Conservation (phyloP, 2,113 vertebrate species). For the Otus sunia region DNA sequence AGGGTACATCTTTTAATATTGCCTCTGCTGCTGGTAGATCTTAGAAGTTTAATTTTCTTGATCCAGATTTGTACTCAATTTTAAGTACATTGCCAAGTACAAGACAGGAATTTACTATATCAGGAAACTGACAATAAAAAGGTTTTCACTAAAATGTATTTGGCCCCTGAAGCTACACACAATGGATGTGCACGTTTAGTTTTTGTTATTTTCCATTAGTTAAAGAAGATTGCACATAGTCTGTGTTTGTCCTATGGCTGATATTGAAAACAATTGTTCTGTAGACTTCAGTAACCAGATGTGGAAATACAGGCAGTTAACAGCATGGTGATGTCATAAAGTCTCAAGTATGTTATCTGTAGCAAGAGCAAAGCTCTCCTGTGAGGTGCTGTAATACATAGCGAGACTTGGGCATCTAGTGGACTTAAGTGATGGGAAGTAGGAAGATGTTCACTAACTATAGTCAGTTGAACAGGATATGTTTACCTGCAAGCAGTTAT, state of each 20-base stretch:
- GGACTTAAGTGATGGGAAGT: conserved; percentile 35
- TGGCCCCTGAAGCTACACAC: neutral
- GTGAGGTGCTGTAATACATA: neutral
- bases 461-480: conserved; percentile 21
- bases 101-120: neutral
- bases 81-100: neutral
- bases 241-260: neutral
- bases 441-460: conserved; percentile 27
- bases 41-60: conserved; percentile 15
- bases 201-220: neutral
- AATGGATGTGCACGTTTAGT: neutral
- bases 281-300: neutral
- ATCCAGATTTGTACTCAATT: neutral
- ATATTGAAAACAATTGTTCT: neutral
- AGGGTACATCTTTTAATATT: neutral
- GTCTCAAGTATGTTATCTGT: neutral
- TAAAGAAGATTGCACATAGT: neutral
- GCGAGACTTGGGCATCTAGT: neutral
- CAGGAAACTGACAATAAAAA: conserved; percentile 27
- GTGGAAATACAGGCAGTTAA: neutral
- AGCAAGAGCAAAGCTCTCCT: neutral
- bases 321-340: neutral
- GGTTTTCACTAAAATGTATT: neutral
- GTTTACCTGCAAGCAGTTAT: conserved; percentile 44
- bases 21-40: neutral